These are phyloP conservation scores for Plebejus melissa DNA, from an alignment of 2,888 invertebrate species.

Conservation along the genomic window DNA sequence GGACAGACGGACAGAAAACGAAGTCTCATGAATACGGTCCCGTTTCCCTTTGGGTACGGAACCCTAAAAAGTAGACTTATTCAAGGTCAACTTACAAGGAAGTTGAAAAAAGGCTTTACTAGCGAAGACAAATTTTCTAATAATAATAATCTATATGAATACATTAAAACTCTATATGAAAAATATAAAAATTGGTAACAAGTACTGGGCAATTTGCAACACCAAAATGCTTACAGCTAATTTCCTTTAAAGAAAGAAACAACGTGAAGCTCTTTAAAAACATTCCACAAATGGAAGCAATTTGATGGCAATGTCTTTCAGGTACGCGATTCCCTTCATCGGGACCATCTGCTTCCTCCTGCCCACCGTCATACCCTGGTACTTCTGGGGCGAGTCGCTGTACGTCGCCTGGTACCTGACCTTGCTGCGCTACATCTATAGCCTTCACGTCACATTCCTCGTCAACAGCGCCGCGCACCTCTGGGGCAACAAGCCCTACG, in stretches of 20 bases:
- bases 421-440: constrained; percentile 73
- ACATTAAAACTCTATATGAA: too few species aligned
- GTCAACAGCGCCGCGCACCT: constrained; percentile 82
- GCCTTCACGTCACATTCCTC: constrained; percentile 77
- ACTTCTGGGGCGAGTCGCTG: constrained; percentile 77
- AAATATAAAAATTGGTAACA: not conserved
- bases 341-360: constrained; percentile 74
- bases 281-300: too few species aligned
- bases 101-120: too few species aligned
- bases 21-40: too few species aligned
- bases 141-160: not conserved
- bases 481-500: constrained; percentile 66
- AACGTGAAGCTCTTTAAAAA: too few species aligned
- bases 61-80: too few species aligned
- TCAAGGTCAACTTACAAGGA: too few species aligned
- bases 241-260: not conserved
- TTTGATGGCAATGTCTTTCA: constrained; percentile 36
- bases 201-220: not conserved
- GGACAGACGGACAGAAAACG: too few species aligned
- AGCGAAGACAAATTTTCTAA: not conserved
- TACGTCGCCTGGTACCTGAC: constrained; percentile 54
- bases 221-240: not conserved
- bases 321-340: constrained; percentile 81
- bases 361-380: constrained; percentile 65
- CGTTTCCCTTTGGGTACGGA: too few species aligned